Conservation (phyloP, 2,888 invertebrate species). For the Apamea crenata region DNA sequence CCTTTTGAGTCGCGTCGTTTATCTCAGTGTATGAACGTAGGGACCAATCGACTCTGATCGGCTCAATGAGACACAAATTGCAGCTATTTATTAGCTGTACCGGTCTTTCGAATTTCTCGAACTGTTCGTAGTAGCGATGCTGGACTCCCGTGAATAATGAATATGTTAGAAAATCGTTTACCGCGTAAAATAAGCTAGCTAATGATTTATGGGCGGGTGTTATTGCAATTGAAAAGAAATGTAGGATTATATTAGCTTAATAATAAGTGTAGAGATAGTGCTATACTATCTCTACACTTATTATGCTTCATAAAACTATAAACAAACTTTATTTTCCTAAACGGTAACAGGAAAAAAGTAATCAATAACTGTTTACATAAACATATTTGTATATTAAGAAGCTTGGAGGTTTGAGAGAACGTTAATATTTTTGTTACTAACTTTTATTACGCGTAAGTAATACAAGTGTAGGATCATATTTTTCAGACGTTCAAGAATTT, state of each 20-base stretch:
- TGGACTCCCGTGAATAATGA: background rate
- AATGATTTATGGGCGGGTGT: background rate
- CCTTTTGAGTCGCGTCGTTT: constrained; percentile 2
- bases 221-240: background rate
- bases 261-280: background rate
- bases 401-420: background rate
- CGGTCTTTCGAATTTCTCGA: constrained; percentile 2
- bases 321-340: background rate
- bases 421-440: no score
- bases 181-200: background rate
- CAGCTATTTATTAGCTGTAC: constrained; percentile 9
- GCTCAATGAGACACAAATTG: constrained; percentile 21
- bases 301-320: background rate
- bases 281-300: no score
- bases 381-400: background rate
- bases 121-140: constrained; percentile 2
- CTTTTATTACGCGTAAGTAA: background rate
- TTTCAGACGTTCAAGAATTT: constrained; percentile 28
- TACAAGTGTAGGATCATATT: background rate
- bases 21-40: constrained; percentile 3
- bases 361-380: background rate
- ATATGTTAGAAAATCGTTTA: background rate
- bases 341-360: background rate
- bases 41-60: background rate
- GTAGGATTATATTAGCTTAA: background rate